Evolutionary conservation across 1,140 invertebrate genomes (phyloP), one percentile per base, ranked within the genome.

Genomic region (Matsumurasca onukii): DNA sequence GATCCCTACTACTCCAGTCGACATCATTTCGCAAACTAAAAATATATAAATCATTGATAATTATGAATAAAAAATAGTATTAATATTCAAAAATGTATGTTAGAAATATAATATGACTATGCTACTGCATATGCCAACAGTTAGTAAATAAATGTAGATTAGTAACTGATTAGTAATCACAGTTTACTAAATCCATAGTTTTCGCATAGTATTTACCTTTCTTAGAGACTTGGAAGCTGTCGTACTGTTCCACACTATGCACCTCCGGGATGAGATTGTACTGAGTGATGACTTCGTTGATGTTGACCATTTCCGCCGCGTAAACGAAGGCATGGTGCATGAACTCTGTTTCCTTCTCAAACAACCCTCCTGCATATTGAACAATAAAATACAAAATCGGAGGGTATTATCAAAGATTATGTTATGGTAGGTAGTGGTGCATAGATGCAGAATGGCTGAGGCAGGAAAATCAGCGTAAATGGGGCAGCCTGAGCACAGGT

Each of bases 1-100:
- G 57, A 98, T 83, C 1, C 85, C 92, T 12, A 88, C 88, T 5
- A 94, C 80, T 63, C 90, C 91, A 52, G 81, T 79, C 12, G 75
- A 72, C 67, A 88, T 73, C 69, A 88, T 75, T 0, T 80, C 71
- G 73, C 89, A 90, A 9, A 86, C 88, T 90, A 22, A 59, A 49
- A 17, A 45, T 59, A 27, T 27, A 27, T n/a, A 51, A 51, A 3
- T 12, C n/a, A 51, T 51, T 9, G 3, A 20, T 51, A 12, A 51
- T 9, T 20, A 51, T 9, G n/a, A 12, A 51, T 12, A 51, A 51
- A 51, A 51, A 9, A 9, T n/a, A 12, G 5, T 9, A 20, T 51
- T 51, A 3, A 5, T 20, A 12, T 9, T 12, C 9, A 45, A 45
- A 45, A 12, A 12, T 45, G 39, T 45, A 45, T 45, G 39, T 45